These are phyloP conservation scores for Cairina moschata DNA, from an alignment of 2,113 vertebrate genomes.

Conservation along the genomic window DNA sequence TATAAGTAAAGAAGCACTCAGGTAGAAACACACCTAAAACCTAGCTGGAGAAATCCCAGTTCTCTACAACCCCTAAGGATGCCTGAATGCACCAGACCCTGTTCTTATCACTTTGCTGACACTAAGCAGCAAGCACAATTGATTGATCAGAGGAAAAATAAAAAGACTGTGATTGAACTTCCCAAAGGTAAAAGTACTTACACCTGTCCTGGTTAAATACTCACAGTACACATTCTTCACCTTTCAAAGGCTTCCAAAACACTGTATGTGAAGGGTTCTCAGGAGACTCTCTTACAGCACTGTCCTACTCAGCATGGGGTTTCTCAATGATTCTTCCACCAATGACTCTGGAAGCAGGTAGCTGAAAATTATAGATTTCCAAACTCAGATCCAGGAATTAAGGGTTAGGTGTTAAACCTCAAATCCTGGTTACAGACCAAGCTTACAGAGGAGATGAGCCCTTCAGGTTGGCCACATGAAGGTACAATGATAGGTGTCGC, in stretches of 20 bases:
- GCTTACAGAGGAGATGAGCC: not conserved
- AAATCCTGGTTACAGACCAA: fast-evolving
- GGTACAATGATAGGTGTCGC: not conserved
- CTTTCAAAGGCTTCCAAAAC: not conserved
- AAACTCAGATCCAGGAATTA: not conserved
- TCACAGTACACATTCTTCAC: fast-evolving
- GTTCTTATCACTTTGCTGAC: not conserved
- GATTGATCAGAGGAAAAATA: not conserved
- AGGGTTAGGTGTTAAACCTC: not conserved
- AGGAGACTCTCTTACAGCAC: not conserved
- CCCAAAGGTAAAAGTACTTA: not conserved
- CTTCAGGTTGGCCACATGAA: not conserved
- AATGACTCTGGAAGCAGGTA: not conserved
- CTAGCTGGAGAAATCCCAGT: not conserved
- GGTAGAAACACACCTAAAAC: not conserved
- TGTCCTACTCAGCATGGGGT: not conserved
- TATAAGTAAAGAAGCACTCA: not conserved
- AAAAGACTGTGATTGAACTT: not conserved
- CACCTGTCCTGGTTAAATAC: not conserved
- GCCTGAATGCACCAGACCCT: not conserved
- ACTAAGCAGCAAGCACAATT: not conserved
- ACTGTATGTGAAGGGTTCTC: not conserved
- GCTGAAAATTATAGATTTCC: not conserved
- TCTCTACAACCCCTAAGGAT: not conserved
- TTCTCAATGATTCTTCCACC: not conserved